Conservation (phyloP, 2,888 invertebrate genomes). For the Pseudococcus longispinus region DNA sequence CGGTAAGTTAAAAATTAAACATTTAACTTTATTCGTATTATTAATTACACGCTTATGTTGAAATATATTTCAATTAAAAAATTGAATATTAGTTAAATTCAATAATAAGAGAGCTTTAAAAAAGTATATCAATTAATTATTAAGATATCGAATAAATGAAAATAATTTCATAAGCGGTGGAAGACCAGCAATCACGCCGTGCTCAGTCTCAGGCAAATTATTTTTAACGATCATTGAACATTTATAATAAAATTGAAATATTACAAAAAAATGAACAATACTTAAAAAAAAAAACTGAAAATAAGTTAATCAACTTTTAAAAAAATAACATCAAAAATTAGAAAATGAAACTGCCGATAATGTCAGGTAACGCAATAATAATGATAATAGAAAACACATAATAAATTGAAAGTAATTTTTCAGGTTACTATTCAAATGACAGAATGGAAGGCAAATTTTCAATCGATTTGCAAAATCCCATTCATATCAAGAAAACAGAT, state of each 20-base stretch:
- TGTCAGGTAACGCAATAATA: background rate
- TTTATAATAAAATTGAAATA: background rate
- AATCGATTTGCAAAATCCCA: conserved; percentile 44
- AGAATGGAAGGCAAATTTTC: conserved; percentile 37
- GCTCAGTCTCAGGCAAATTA: background rate
- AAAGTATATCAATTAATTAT: background rate
- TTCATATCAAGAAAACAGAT: conserved; percentile 34
- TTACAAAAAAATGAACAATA: background rate
- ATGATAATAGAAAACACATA: background rate
- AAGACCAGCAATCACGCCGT: background rate
- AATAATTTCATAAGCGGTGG: background rate
- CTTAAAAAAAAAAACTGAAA: background rate
- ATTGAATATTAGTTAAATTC: background rate
- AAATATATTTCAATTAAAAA: background rate
- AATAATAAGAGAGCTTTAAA: background rate
- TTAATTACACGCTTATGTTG: conserved; percentile 12
- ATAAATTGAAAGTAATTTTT: conserved; percentile 4
- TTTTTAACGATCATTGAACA: background rate
- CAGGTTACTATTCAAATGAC: conserved; percentile 41
- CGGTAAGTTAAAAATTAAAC: conserved; percentile 34
- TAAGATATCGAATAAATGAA: background rate
- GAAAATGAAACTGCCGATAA: background rate
- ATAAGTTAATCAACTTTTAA: background rate
- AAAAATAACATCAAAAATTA: background rate
- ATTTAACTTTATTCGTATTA: background rate